Evolutionary conservation across 2,797 vertebrate genomes (phyloP).

Genomic region (Microctenopoma stevenorrisi): DNA sequence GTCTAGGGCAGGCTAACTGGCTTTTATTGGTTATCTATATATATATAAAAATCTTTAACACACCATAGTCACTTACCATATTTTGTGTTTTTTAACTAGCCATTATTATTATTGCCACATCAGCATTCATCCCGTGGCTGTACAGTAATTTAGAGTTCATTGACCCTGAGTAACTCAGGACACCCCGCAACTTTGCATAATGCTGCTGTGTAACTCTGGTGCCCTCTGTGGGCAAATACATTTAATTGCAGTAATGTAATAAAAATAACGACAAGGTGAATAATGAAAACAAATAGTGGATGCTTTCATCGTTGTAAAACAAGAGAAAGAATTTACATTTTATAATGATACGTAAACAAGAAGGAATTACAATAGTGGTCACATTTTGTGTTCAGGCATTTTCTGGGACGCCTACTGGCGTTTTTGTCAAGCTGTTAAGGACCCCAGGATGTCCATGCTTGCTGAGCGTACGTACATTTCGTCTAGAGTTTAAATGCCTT

Average conservation of each 20-base stretch:
- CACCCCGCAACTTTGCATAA: background rate
- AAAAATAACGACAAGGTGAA: background rate
- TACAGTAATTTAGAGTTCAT: background rate
- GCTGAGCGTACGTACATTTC: constrained; percentile 85
- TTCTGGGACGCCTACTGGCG: background rate
- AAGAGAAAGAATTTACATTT: background rate
- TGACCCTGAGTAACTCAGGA: constrained; percentile 4
- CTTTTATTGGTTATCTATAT: too few species aligned
- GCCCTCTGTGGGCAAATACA: constrained; percentile 40
- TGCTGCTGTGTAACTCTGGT: background rate
- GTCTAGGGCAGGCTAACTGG: too few species aligned
- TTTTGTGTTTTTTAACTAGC: too few species aligned
- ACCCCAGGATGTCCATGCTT: constrained; percentile 91
- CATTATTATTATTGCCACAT: too few species aligned
- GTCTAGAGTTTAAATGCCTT: background rate
- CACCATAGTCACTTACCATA: too few species aligned
- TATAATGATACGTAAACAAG: background rate
- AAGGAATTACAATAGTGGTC: background rate
- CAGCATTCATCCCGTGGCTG: too few species aligned
- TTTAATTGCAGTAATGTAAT: background rate
- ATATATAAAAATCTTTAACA: too few species aligned
- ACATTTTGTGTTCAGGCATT: constrained; percentile 73
- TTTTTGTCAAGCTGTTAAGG: constrained; percentile 57
- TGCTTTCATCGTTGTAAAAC: rapidly evolving
- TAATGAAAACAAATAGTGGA: background rate